Conservation (phyloP, 2,888 invertebrate species). For the Acleris literana region DNA sequence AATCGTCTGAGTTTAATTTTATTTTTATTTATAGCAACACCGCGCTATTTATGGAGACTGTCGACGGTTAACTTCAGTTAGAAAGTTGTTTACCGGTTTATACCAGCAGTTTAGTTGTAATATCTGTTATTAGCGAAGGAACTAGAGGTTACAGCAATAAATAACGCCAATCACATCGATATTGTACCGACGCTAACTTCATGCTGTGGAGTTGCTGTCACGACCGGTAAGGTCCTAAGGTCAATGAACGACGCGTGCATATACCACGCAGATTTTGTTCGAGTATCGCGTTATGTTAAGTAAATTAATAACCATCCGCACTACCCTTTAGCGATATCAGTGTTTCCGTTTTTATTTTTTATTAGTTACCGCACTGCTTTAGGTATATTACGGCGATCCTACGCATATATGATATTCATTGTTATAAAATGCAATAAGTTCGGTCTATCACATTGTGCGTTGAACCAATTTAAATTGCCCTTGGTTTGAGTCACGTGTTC, state of each 20-base stretch:
- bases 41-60: constrained; percentile 14
- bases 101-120: constrained; percentile 29
- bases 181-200: constrained; percentile 22
- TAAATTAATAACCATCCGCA: no score
- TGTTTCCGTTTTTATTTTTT: no score
- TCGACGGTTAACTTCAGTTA: constrained; percentile 15
- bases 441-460: no score
- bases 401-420: no score
- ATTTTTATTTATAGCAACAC: constrained; percentile 27
- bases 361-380: no score
- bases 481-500: no score
- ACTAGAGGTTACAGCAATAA: constrained; percentile 26
- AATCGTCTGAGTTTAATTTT: constrained; percentile 44
- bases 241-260: constrained; percentile 5
- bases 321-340: no score
- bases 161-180: constrained; percentile 31
- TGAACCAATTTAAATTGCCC: no score
- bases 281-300: background rate
- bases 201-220: constrained; percentile 21
- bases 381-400: no score
- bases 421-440: no score
- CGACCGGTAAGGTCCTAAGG: constrained; percentile 23
- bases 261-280: background rate
- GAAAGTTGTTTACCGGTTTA: constrained; percentile 33
- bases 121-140: constrained; percentile 28